These are phyloP conservation scores for Ennomos fuscantarius DNA, from an alignment of 2,888 invertebrate species.

Conservation along the genomic window DNA sequence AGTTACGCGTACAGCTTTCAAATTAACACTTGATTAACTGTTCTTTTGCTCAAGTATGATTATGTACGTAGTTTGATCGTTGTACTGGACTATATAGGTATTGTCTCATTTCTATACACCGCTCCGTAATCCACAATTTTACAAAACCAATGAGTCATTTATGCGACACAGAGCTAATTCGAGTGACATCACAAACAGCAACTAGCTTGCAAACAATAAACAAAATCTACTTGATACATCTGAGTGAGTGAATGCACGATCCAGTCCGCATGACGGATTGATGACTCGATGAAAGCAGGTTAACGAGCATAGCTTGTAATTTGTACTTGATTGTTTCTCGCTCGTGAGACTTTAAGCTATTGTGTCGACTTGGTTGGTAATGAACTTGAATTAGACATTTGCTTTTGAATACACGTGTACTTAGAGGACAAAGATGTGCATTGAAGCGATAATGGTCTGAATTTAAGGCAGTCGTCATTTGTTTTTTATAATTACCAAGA, in stretches of 20 bases:
- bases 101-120: too few relatives aligned
- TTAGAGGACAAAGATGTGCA: too few relatives aligned
- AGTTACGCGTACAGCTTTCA: too few relatives aligned
- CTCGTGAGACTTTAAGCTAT: slow-evolving; percentile 23
- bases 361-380: slow-evolving; percentile 1
- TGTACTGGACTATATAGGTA: too few relatives aligned
- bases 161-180: not conserved
- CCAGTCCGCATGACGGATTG: slow-evolving; percentile 26
- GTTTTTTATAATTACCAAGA: too few relatives aligned
- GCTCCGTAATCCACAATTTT: too few relatives aligned
- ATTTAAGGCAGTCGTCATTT: too few relatives aligned
- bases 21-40: too few relatives aligned
- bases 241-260: slow-evolving; percentile 28
- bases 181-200: not conserved
- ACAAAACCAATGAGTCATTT: not conserved
- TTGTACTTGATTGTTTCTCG: slow-evolving; percentile 31
- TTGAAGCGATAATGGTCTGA: too few relatives aligned
- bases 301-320: slow-evolving; percentile 34
- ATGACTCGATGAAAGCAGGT: slow-evolving; percentile 35
- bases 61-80: too few relatives aligned
- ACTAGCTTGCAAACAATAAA: slow-evolving; percentile 8
- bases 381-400: slow-evolving; percentile 1
- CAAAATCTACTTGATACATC: slow-evolving; percentile 1
- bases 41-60: too few relatives aligned
- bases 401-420: too few relatives aligned